Evolutionary conservation across 2,113 vertebrate species (phyloP), one percentile per base, ranked within the genome.

Genomic region (Oryzias melastigma): DNA sequence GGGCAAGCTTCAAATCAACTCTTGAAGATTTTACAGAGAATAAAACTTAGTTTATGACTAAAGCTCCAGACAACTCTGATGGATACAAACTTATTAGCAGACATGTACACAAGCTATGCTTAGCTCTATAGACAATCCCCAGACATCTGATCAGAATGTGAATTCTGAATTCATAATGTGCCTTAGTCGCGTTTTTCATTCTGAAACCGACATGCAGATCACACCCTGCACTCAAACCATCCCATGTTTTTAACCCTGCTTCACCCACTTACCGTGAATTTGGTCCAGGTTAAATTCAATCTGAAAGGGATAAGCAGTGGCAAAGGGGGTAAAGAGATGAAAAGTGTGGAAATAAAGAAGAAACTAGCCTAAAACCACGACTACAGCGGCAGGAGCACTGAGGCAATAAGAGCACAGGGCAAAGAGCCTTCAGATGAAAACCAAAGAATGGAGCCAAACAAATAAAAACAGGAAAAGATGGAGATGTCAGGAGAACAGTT

Each of bases 211-310:
- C 86, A 87, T 87, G 86, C 85, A 85, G 67, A 65, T 72, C 81
- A 80, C 83, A 84, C 62, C 72, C 68, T 77, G 19, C 54, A 84
- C 62, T 49, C 51, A 22, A 44, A 66, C 58, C 25, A 58, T 44
- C 25, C 60, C 67, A 45, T 55, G 5, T 14, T 48, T 54, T 52
- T n/a, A 44, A 44, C 14, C 42, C 62, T 50, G 47, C 52, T 54
- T 56, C 52, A 53, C 60, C 43, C 46, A 93, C 91, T 93, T 88
- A 93, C 92, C 91, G 77, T 92, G 87, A 65, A 91, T 91, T 64
- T 91, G 89, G 75, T 92, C 90, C 90, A 80, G 68, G 86, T 90
- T 91, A 91, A 92, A 92, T 57, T 91, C 89, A 91, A 91, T 91
- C 91, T 92, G 90, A 69, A 90, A 89, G 84, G 85, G 61, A 90